Evolutionary conservation across 2,113 vertebrate genomes (phyloP).

Genomic region (Suricata suricatta): DNA sequence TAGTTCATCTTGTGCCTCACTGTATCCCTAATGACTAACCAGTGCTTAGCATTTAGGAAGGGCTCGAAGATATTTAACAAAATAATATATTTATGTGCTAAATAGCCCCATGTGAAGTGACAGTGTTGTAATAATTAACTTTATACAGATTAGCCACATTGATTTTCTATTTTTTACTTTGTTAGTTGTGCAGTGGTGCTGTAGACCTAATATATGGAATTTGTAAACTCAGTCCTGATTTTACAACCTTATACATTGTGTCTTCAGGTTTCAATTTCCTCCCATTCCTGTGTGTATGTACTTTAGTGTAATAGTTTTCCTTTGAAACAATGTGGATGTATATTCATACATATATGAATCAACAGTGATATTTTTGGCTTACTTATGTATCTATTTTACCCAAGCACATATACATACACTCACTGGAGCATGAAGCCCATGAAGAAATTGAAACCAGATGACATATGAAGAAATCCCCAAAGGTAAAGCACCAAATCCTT

Average conservation of each 20-base stretch:
- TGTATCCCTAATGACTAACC: not conserved
- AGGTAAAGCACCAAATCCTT: conserved; percentile 18
- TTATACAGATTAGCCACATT: not conserved
- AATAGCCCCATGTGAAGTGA: not conserved
- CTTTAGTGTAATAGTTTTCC: not conserved
- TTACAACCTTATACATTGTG: not conserved
- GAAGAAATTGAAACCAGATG: conserved; percentile 53
- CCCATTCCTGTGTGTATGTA: not conserved
- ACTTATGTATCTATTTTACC: not conserved
- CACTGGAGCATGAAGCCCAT: not conserved
- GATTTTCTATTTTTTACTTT: conserved; percentile 34
- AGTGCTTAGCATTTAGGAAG: not conserved
- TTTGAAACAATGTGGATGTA: not conserved
- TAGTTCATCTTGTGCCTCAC: not conserved
- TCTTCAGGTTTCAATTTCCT: not conserved
- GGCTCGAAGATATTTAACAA: not conserved
- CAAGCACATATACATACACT: not conserved
- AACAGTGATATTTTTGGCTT: not conserved
- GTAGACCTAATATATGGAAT: not conserved
- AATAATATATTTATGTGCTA: not conserved
- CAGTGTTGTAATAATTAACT: not conserved
- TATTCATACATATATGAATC: not conserved
- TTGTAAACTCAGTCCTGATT: not conserved
- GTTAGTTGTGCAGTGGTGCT: not conserved
- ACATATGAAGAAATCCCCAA: not conserved